A percentile compares a stretch with the other conserved stretches of the same genome.
phyloP scores from a whole-genome alignment of 1,140 invertebrate genomes.

The Pachyrhynchus sulphureomaculatus region DNA sequence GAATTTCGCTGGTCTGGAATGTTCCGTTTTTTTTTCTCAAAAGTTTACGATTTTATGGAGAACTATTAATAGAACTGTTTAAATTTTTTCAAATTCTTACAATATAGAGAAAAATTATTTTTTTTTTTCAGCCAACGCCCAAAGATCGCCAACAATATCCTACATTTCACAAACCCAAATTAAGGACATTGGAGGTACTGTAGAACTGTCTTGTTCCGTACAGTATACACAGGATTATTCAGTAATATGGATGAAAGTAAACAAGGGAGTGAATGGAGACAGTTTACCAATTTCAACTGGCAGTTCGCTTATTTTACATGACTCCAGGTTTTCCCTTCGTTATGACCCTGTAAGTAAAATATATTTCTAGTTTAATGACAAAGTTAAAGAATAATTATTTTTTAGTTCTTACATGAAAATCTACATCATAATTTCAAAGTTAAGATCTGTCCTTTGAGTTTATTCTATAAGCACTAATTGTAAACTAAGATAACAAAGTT shows the following conservation, averaged over 20 bases:
- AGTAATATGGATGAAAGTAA: conserved; percentile 73
- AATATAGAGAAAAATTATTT: no score
- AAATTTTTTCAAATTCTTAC: no score
- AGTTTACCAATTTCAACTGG: conserved; percentile 75
- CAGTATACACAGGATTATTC: conserved; percentile 86
- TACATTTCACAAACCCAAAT: conserved; percentile 90
- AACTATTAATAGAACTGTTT: no score
- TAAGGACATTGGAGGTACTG: conserved; percentile 85
- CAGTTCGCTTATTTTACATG: conserved; percentile 78
- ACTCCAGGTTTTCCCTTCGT: conserved; percentile 82
- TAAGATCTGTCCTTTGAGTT: no score
- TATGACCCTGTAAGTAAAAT: conserved; percentile 71
- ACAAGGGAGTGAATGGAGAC: conserved; percentile 56
- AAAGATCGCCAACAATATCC: conserved; percentile 86
- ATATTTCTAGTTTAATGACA: neutral
- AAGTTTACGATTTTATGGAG: no score
- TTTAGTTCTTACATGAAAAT: no score
- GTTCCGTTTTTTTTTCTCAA: no score
- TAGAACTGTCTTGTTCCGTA: conserved; percentile 85
- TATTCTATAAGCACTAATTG: no score
- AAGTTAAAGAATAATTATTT: neutral
- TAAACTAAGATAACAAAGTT: neutral
- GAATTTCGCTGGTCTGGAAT: no score
- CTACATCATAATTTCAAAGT: no score
- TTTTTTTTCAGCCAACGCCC: conserved; percentile 58